A percentile compares a stretch with the other conserved stretches of the same genome.
phyloP scores from a whole-genome alignment of 2,797 vertebrate genomes.

The Macropodus opercularis region DNA sequence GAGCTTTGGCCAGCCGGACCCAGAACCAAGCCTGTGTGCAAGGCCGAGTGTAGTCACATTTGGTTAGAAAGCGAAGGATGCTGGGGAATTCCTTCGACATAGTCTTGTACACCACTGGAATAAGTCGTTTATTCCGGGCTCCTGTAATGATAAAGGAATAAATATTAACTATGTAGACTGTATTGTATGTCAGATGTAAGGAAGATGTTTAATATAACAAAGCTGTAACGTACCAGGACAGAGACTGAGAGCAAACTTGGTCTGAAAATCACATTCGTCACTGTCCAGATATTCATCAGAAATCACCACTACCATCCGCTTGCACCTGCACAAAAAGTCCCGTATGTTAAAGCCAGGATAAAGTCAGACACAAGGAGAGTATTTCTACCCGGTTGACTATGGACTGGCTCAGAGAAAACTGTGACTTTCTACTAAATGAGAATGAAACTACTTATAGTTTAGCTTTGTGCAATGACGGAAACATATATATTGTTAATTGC shows the following conservation, averaged over 20 bases:
- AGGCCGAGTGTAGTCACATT: conserved; percentile 94
- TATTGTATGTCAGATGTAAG: not conserved
- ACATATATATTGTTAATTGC: too few species aligned
- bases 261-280: conserved; percentile 96
- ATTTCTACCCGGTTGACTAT: not conserved
- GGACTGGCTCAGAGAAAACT: not conserved
- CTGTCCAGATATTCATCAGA: conserved; percentile 97
- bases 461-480: conserved; percentile 7
- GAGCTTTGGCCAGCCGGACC: conserved; percentile 87
- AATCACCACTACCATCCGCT: conserved; percentile 95
- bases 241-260: conserved; percentile 98
- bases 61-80: conserved; percentile 93
- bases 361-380: not conserved
- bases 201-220: not conserved
- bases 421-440: conserved; percentile 7
- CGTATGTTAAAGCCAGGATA: not conserved
- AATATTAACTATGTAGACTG: not conserved
- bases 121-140: conserved; percentile 89
- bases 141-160: conserved; percentile 73
- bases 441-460: not conserved
- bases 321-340: conserved; percentile 83
- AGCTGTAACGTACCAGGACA: conserved; percentile 85
- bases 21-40: conserved; percentile 96
- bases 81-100: conserved; percentile 94
- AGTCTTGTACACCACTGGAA: conserved; percentile 91